These are phyloP conservation scores for Lasioglossum albipes DNA, from an alignment of 1,140 invertebrate genomes.

Conservation along the genomic window DNA sequence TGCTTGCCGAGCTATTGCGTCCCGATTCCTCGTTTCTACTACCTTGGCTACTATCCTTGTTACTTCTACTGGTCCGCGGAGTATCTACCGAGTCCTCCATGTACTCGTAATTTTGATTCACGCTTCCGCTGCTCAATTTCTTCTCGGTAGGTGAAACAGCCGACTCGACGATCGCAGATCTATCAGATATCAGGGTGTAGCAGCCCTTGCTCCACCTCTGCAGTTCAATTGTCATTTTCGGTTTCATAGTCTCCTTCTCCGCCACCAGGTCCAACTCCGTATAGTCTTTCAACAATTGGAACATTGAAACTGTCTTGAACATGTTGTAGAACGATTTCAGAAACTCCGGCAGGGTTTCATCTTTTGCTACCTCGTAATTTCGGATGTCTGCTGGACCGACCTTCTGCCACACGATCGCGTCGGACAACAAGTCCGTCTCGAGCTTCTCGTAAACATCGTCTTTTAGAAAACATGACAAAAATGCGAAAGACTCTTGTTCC, in stretches of 20 bases:
- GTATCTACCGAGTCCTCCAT: slow-evolving; percentile 79
- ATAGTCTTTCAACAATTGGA: slow-evolving; percentile 82
- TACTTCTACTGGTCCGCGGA: slow-evolving; percentile 70
- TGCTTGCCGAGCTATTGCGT: neutral
- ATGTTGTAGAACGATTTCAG: slow-evolving; percentile 78
- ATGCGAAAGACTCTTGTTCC: slow-evolving; percentile 82
- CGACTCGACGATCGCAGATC: neutral
- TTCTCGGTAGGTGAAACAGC: slow-evolving; percentile 67
- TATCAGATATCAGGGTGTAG: slow-evolving; percentile 81
- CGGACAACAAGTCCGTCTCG: slow-evolving; percentile 74
- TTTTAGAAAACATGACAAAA: slow-evolving; percentile 81
- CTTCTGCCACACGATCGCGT: slow-evolving; percentile 81
- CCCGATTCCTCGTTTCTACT: neutral
- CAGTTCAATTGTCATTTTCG: slow-evolving; percentile 82
- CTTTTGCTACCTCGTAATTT: slow-evolving; percentile 82
- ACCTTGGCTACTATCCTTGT: slow-evolving; percentile 43
- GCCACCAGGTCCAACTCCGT: slow-evolving; percentile 83
- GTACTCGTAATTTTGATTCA: slow-evolving; percentile 70
- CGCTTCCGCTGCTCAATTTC: neutral
- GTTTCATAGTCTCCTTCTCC: slow-evolving; percentile 53
- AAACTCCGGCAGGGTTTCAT: slow-evolving; percentile 73
- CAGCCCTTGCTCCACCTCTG: slow-evolving; percentile 85
- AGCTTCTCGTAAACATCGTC: slow-evolving; percentile 78
- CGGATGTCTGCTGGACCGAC: slow-evolving; percentile 83
- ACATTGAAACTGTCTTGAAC: slow-evolving; percentile 81